Conservation (phyloP, 2,888 invertebrate genomes). For the Hypsopygia costalis region DNA sequence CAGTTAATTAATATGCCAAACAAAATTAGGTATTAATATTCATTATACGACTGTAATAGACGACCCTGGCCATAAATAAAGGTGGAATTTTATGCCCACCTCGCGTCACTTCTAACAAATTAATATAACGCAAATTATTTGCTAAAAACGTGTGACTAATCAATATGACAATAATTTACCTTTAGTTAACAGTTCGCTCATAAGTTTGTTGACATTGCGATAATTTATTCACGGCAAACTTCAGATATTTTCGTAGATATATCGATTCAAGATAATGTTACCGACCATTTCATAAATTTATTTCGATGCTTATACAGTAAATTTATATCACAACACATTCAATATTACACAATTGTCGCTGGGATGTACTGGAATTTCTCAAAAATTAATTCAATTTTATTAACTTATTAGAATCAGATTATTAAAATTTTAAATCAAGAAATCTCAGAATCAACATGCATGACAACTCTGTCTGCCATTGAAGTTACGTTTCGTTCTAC, state of each 20-base stretch:
- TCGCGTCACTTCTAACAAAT: neutral
- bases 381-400: constrained; percentile 9
- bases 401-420: no score
- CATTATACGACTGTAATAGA: neutral
- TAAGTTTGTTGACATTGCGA: constrained; percentile 63
- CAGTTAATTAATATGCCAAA: no score
- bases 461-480: constrained; percentile 62
- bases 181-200: constrained; percentile 52
- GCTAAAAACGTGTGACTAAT: constrained; percentile 10
- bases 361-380: neutral
- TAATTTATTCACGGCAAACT: constrained; percentile 57
- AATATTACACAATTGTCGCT: neutral
- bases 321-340: neutral
- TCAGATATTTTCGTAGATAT: constrained; percentile 53
- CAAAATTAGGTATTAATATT: no score
- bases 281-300: constrained; percentile 21
- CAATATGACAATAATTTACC: constrained; percentile 31
- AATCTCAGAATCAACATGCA: constrained; percentile 52
- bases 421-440: constrained; percentile 32
- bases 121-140: constrained; percentile 5
- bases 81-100: neutral
- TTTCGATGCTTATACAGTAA: constrained; percentile 5
- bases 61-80: neutral
- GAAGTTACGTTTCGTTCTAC: constrained; percentile 43
- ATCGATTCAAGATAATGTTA: constrained; percentile 62